Evolutionary conservation across 2,888 invertebrate genomes (phyloP), one percentile per base, ranked within the genome.

Genomic region (Andrena praecox): DNA sequence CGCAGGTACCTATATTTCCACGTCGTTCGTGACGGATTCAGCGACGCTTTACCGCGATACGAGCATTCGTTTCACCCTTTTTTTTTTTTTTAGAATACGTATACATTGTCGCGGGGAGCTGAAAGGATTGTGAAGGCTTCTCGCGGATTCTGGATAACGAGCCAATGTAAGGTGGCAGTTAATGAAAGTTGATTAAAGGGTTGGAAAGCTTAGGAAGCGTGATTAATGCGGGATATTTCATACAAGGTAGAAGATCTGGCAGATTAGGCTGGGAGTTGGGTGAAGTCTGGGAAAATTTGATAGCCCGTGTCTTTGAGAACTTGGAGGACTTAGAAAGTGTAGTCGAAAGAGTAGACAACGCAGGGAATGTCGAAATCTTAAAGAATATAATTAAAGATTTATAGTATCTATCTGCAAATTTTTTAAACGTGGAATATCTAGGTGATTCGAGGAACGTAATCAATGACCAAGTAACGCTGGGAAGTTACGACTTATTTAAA

Each of bases 1-100:
- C 35, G 56, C 56, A 29, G 42, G 20, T 56, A 20, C 20, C 20
- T 20, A 68, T 52, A 69, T 69, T 54, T n/a, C 56, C 35, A 42
- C 56, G n/a, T 35, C 56, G 33, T 2, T 16, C n/a, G 56, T 56
- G 24, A n/a, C n/a, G 33, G 35, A 27, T 27, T n/a, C n/a, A 8
- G 27, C n/a, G 6, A 48, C 24, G 24, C 42, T 56, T 56, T 69
- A 24, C 56, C 2, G 10, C 69, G 10, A 42, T 29, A 56, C 10
- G 42, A 0, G 4, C 6, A 59, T 35, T 63, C 42, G 12, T 63
- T 42, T 29, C 2, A n/a, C 10, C 2, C 20, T 20, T 27, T 29
- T 16, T 6, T 24, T 59, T 68, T 42, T 54, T 69, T 70, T 42
- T 33, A 6, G 20, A 56, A 56, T 10, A 1, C 4, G 20, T 12